phyloP scores from a whole-genome alignment of 2,888 invertebrate genomes.

The Leptinotarsa rubiginosa region DNA sequence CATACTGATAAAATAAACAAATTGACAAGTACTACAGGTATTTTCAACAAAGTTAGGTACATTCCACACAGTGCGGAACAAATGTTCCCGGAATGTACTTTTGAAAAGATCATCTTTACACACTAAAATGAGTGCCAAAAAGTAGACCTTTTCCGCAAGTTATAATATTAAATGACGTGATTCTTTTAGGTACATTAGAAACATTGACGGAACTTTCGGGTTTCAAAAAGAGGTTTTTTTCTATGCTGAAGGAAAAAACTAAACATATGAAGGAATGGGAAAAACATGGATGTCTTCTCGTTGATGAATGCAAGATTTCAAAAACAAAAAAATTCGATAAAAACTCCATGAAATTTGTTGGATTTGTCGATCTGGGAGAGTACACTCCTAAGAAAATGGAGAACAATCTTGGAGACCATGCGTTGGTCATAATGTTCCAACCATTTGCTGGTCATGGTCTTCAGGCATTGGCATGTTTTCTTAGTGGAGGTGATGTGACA shows the following conservation, averaged over 20 bases:
- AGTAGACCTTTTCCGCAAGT: too few species aligned
- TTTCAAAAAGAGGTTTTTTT: conserved; percentile 11
- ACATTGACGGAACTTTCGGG: too few species aligned
- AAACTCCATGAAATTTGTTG: conserved; percentile 34
- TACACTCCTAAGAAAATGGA: too few species aligned
- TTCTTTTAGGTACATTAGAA: too few species aligned
- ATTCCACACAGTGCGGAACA: too few species aligned
- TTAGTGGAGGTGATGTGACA: conserved; percentile 29
- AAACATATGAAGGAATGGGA: conserved; percentile 3
- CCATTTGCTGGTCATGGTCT: conserved; percentile 34
- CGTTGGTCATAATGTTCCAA: conserved; percentile 40
- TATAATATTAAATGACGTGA: not conserved
- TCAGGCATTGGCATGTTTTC: conserved; percentile 31
- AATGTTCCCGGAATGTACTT: too few species aligned
- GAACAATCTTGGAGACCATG: conserved; percentile 36
- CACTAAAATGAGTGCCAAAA: too few species aligned
- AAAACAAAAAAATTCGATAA: conserved; percentile 31
- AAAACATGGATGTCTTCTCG: conserved; percentile 24
- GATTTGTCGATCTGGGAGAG: conserved; percentile 37
- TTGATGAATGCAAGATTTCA: conserved; percentile 36
- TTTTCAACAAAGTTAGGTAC: too few species aligned
- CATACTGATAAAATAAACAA: too few species aligned
- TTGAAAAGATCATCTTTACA: too few species aligned
- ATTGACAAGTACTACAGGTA: too few species aligned
- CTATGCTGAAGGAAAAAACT: conserved; percentile 8